Conservation (phyloP, 2,797 vertebrate species). For the Coreius guichenoti region DNA sequence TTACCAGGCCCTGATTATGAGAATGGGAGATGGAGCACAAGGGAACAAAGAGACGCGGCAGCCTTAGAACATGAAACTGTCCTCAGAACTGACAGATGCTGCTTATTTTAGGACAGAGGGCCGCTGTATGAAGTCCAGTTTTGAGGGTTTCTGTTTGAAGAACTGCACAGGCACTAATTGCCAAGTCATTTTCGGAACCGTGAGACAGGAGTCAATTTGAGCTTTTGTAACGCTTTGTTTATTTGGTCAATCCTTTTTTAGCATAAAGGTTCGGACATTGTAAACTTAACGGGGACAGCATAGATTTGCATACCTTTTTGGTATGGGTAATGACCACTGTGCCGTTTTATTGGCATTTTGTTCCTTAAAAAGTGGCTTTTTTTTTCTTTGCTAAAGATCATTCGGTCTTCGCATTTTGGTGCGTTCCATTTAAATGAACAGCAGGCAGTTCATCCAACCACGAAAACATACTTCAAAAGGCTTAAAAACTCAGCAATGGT, state of each 20-base stretch:
- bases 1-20: constrained; percentile 80
- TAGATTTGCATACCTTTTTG: constrained; percentile 44
- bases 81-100: constrained; percentile 86
- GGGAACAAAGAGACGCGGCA: constrained; percentile 80
- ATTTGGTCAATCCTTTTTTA: constrained; percentile 60
- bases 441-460: constrained; percentile 48
- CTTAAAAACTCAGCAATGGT: constrained; percentile 50
- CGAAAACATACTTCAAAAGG: constrained; percentile 53
- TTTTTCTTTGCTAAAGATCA: constrained; percentile 35
- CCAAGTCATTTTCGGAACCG: constrained; percentile 78
- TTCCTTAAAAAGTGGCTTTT: constrained; percentile 29
- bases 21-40: constrained; percentile 77
- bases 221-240: constrained; percentile 71
- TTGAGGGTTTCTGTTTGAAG: constrained; percentile 80
- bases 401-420: constrained; percentile 34
- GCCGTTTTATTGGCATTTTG: constrained; percentile 27
- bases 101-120: constrained; percentile 81
- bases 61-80: constrained; percentile 83
- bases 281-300: background rate
- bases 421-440: constrained; percentile 54
- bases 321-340: constrained; percentile 20
- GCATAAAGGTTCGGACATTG: constrained; percentile 38
- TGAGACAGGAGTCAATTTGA: constrained; percentile 77
- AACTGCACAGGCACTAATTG: constrained; percentile 80
- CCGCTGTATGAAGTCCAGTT: constrained; percentile 79